Base-by-base conservation (phyloP, 2,888 invertebrate species). In the Hypomecis punctinalis region DNA sequence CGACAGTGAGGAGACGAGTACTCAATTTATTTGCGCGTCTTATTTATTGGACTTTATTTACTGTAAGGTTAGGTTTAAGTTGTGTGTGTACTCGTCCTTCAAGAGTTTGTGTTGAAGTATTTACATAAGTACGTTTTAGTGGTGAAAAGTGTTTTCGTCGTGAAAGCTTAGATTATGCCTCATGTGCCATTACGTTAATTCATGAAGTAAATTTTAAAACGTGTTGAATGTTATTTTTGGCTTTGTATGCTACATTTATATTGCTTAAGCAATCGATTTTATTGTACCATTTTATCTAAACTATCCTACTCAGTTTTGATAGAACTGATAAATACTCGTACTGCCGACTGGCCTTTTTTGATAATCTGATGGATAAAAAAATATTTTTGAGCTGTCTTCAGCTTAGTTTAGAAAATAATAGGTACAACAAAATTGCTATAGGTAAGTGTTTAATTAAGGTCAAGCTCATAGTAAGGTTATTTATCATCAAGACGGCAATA, bases 11-110 rank as follows among this genome's bases (percentile, higher is more conserved):
- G 87, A 79, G 88, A 82, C 89, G 90, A 85, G 90, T 90, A 89
- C 89, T 91, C 89, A 78, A 86, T 89, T 91, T 81, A 83, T 91
- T 92, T 91, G 92, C 91, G 91, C 88, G 80, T 73, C 73, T 83
- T 78, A 68, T 82, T 84, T 49, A 82, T 82, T 83, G 85, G 85
- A 89, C 86, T 82, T 79, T 84, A 58, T 85, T 84, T 76, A 84
- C 83, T 80, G 77, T 89, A 83, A 85, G 80, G 40, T 54, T 85
- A 85, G 79, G 74, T 78, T 80, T 78, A 77, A 77, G 71, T 84
- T 75, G 76, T 78, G 76, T 79, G 73, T 78, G 89, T 89, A 86
- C 89, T 89, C 90, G 90, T 89, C 87, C 77, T 77, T 70, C 55
- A 45, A 46, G 47, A 71, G 66, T 61, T 69, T 73, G 69, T 47